Evolutionary conservation across 2,113 vertebrate species (phyloP), one percentile per base, ranked within the genome.

Genomic region (Brachyistius frenatus): DNA sequence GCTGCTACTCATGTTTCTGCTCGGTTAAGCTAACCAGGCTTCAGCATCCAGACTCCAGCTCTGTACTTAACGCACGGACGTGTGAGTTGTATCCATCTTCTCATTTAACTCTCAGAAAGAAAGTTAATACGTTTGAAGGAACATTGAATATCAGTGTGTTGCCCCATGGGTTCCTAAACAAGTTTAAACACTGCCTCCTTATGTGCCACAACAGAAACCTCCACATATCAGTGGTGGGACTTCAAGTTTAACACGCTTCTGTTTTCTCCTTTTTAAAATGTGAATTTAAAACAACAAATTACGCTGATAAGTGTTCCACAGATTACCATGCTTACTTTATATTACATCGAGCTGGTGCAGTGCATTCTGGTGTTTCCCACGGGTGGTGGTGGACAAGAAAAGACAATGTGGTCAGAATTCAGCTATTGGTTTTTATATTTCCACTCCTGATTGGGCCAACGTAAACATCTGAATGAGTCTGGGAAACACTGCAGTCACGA

Each of bases 301-400:
- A 63, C n/a, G 44, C 88, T 89, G 86, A 86, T 85, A 86, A 87
- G 88, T 82, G 79, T 86, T 77, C 13, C 41, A 66, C 52, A 56
- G 41, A 69, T 75, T 23, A 35, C 50, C 83, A 73, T 73, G 60
- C 69, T 86, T 83, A 60, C 55, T 73, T 74, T 68, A 31, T n/a
- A 32, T 73, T 5, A 67, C 63, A 74, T 75, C 36, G 46, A 80
- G 54, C 57, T 76, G 52, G 52, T 78, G 82, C 68, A 68, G 16
- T 71, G 73, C 75, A 80, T 78, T 76, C 83, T 82, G 66, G 50
- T 88, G 85, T 89, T 88, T 89, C 75, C 80, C 64, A 49, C 61
- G 64, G 79, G 53, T 54, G 63, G 44, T 64, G 75, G 56, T 78
- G 49, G 69, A 61, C 39, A 41, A 74, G 32, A 69, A 62, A 85